A percentile compares a stretch with the other conserved stretches of the same genome.
phyloP scores from a whole-genome alignment of 2,888 invertebrate genomes.

The Apamea anceps region DNA sequence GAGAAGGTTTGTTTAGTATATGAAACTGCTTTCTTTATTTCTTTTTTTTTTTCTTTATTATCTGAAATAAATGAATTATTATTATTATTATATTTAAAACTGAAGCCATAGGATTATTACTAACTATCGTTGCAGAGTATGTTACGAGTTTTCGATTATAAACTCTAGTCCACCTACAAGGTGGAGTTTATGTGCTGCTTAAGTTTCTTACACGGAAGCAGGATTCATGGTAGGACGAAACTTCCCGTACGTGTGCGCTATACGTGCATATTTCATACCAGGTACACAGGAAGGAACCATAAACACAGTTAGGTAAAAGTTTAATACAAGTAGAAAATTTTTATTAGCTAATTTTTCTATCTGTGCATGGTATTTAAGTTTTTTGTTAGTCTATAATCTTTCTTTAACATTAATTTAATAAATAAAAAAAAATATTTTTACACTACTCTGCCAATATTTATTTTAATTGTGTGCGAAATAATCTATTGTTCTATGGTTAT shows the following conservation, averaged over 20 bases:
- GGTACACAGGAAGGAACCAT: no score
- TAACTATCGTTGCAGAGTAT: background rate
- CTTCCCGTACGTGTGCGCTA: slow-evolving; percentile 3
- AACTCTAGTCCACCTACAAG: background rate
- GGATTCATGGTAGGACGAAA: background rate
- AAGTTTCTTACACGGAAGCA: slow-evolving; percentile 3
- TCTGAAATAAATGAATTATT: no score
- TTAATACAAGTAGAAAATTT: background rate
- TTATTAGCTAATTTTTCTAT: background rate
- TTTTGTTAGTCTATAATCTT: background rate
- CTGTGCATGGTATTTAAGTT: background rate
- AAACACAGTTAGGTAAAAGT: background rate
- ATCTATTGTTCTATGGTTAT: background rate
- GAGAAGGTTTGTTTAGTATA: no score
- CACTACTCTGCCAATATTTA: background rate
- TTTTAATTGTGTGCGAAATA: background rate
- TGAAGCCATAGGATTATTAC: no score
- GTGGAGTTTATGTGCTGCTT: slow-evolving; percentile 23
- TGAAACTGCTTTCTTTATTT: background rate
- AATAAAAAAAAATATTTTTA: background rate
- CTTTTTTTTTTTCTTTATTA: no score
- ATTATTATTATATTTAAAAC: no score
- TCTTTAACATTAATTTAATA: background rate
- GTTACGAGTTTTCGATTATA: background rate
- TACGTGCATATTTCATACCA: background rate